These are phyloP conservation scores for Drosophila cognata DNA, from an alignment of 2,888 invertebrate species.

Conservation along the genomic window DNA sequence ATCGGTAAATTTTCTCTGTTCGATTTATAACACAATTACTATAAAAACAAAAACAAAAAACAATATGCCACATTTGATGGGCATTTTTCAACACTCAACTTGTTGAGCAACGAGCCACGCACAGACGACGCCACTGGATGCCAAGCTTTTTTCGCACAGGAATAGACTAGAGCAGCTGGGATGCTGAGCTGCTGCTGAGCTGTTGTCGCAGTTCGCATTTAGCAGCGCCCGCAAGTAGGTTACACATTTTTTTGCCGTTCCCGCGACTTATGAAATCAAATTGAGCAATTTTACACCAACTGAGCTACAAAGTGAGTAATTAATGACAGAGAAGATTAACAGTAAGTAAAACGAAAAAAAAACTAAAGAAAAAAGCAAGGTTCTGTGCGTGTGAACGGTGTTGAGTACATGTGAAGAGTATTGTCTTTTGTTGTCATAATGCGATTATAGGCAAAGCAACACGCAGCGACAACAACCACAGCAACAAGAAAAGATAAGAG, in stretches of 20 bases:
- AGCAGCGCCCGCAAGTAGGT: constrained; percentile 76
- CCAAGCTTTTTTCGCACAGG: constrained; percentile 43
- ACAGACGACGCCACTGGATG: constrained; percentile 44
- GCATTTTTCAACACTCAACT: constrained; percentile 18
- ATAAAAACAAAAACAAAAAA: neutral
- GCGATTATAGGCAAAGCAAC: constrained; percentile 47
- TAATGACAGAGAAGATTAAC: neutral
- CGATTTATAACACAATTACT: neutral
- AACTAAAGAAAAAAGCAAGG: neutral
- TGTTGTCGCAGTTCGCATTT: constrained; percentile 63
- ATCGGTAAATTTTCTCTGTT: neutral
- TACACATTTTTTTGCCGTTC: constrained; percentile 65
- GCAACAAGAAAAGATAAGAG: constrained; percentile 12
- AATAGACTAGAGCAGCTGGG: constrained; percentile 34
- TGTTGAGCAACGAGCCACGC: constrained; percentile 35
- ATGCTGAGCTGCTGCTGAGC: constrained; percentile 56
- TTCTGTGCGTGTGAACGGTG: constrained; percentile 3
- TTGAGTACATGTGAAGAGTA: constrained; percentile 4
- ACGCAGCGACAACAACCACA: constrained; percentile 28
- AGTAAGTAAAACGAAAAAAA: neutral
- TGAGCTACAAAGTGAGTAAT: constrained; percentile 18
- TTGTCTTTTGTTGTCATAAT: constrained; percentile 39
- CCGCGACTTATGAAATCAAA: constrained; percentile 27
- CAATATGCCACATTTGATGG: neutral
- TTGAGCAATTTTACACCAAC: constrained; percentile 3